Evolutionary conservation across 35 echinoderm and acorn worm genomes (phyloP), one percentile per base, ranked within the genome.

Genomic region (Heliocidaris tuberculata): DNA sequence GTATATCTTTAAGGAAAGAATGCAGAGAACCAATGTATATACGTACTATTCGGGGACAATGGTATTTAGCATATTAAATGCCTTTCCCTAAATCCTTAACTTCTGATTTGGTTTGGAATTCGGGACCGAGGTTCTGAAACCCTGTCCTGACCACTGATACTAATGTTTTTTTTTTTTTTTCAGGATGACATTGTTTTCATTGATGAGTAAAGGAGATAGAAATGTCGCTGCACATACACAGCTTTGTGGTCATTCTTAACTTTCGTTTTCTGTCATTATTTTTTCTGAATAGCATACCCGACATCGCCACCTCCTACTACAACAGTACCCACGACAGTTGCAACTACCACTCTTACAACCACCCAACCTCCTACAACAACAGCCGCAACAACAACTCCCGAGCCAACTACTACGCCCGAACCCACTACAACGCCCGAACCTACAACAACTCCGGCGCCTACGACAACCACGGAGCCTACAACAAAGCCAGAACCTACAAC

Each of bases 241-340:
- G 35, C 35, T 42, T 42, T 42, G 19, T 78, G 21, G 15, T 78
- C 65, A 78, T n/a, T 78, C 35, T 19, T 7, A 78, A n/a, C 21
- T n/a, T 21, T n/a, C 27, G 21, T 78, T 78, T 5, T 27, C 27
- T 6, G 2, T 78, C 17, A 24, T 70, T 70, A 17, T 27, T 78
- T 78, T 78, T 19, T 24, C 19, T 24, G 7, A 78, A 93, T 48
- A 93, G 91, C 91, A 19, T 93, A 54, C 29, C 91, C 96, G 86
- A 97, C 96, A 32, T 32, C 71, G 35, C 96, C 94, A 56, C 94
- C 96, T 31, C 90, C 96, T 30, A 96, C 96, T 56, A 85, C 86
- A n/a, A 49, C 94, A 31, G 6, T 78, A 78, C 59, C 96, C 9
- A 95, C 92, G 50, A 93, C 95, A 78, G 21, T 78, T 17, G 94